phyloP scores from a whole-genome alignment of 2,888 invertebrate species.

The Coelinius sp. region DNA sequence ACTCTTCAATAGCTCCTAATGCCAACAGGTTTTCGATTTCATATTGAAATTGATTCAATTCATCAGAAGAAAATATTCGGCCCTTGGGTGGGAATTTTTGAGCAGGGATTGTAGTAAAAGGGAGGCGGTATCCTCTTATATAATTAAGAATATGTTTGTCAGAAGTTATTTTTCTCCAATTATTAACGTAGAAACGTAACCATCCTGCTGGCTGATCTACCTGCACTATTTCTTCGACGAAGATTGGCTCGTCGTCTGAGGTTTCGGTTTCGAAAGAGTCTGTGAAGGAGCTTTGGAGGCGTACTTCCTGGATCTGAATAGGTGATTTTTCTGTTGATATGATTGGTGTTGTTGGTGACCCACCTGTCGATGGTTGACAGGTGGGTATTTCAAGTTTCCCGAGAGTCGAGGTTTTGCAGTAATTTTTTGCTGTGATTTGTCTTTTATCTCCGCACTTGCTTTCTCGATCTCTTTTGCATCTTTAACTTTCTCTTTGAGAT shows the following conservation, averaged over 20 bases:
- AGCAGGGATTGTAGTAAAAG: conserved; percentile 27
- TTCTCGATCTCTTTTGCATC: conserved; percentile 44
- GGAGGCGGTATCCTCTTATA: conserved; percentile 32
- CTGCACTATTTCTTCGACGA: conserved; percentile 31
- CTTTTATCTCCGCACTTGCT: conserved; percentile 39
- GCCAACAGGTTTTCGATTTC: conserved; percentile 28
- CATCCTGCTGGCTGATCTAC: conserved; percentile 30
- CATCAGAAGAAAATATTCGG: conserved; percentile 18
- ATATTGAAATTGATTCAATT: conserved; percentile 13
- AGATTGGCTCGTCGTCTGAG: conserved; percentile 26
- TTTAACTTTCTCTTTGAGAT: conserved; percentile 45
- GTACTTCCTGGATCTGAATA: conserved; percentile 16
- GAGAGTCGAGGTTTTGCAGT: conserved; percentile 9
- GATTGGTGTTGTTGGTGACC: conserved; percentile 23
- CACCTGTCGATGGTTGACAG: conserved; percentile 35
- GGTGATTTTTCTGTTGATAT: not conserved
- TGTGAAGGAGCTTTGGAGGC: not conserved
- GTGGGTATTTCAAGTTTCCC: conserved; percentile 42
- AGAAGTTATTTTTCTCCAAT: conserved; percentile 29
- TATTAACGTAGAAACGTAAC: not conserved
- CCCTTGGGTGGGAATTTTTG: not conserved
- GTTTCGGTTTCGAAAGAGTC: not conserved
- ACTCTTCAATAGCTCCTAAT: conserved; percentile 33
- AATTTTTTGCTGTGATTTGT: conserved; percentile 26
- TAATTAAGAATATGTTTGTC: conserved; percentile 2